Conservation (phyloP, 1,140 invertebrate genomes). For the Aphis craccivora region DNA sequence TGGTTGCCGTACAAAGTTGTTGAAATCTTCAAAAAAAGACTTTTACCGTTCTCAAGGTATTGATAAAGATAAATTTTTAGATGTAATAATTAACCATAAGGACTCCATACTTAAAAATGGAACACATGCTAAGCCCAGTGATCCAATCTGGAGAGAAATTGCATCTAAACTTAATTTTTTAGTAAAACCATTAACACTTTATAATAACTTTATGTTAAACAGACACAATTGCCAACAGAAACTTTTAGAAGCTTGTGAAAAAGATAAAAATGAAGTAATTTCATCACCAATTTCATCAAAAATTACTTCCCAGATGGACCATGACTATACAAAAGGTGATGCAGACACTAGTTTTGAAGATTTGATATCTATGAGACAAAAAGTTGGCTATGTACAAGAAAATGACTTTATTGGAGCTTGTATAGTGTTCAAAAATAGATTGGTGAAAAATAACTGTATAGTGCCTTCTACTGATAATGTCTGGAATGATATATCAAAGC, state of each 20-base stretch:
- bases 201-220: conserved; percentile 41
- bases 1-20: conserved; percentile 10
- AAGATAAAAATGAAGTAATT: background rate
- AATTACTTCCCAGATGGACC: conserved; percentile 45
- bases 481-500: conserved; percentile 48
- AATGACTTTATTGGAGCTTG: conserved; percentile 35
- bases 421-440: conserved; percentile 23
- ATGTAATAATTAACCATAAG: conserved; percentile 28
- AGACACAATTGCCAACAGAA: conserved; percentile 40
- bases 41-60: background rate
- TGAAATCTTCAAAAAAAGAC: conserved; percentile 17
- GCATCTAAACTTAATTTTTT: conserved; percentile 30
- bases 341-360: conserved; percentile 29
- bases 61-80: conserved; percentile 50
- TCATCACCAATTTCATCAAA: conserved; percentile 4
- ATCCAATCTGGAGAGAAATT: conserved; percentile 43
- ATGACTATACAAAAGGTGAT: conserved; percentile 40
- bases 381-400: conserved; percentile 53
- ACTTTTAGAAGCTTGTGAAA: conserved; percentile 29
- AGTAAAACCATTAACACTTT: conserved; percentile 32
- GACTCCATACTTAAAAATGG: conserved; percentile 39
- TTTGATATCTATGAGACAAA: conserved; percentile 41
- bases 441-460: conserved; percentile 29
- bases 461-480: conserved; percentile 31
- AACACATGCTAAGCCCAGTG: conserved; percentile 31